A percentile compares a stretch with the other conserved stretches of the same genome.
Evolutionary conservation across 2,888 invertebrate species (phyloP).

Genomic region (Drosophila infuscata): DNA sequence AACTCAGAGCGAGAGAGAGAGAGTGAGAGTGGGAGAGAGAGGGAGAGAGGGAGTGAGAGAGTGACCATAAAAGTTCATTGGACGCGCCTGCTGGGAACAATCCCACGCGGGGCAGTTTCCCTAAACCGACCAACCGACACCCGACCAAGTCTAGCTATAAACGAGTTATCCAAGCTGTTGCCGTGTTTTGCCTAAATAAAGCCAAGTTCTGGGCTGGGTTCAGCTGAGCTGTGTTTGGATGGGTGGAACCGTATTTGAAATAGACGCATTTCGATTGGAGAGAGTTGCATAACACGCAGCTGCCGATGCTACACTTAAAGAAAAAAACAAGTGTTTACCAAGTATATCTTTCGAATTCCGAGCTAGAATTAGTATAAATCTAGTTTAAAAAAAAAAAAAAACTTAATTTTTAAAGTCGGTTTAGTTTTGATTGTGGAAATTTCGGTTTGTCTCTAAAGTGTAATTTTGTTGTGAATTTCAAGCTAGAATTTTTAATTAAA

Average conservation of each 20-base stretch:
- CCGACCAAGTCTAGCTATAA: slow-evolving; percentile 16
- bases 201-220: slow-evolving; percentile 48
- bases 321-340: background rate
- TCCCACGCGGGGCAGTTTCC: slow-evolving; percentile 8
- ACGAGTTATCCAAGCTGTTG: slow-evolving; percentile 28
- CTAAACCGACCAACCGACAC: background rate
- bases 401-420: background rate
- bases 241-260: slow-evolving; percentile 59
- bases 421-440: background rate
- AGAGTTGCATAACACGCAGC: slow-evolving; percentile 66
- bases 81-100: slow-evolving; percentile 19
- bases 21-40: background rate
- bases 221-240: background rate
- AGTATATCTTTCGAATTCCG: background rate
- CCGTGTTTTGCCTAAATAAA: slow-evolving; percentile 56
- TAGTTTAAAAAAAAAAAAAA: background rate
- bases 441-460: background rate
- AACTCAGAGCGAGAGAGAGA: background rate
- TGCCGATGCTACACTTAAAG: background rate
- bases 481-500: background rate
- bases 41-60: background rate
- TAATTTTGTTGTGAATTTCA: background rate
- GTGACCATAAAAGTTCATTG: slow-evolving; percentile 57
- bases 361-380: background rate
- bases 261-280: slow-evolving; percentile 64